Conservation (phyloP, 1,140 invertebrate species). For the Epicauta chinensis region DNA sequence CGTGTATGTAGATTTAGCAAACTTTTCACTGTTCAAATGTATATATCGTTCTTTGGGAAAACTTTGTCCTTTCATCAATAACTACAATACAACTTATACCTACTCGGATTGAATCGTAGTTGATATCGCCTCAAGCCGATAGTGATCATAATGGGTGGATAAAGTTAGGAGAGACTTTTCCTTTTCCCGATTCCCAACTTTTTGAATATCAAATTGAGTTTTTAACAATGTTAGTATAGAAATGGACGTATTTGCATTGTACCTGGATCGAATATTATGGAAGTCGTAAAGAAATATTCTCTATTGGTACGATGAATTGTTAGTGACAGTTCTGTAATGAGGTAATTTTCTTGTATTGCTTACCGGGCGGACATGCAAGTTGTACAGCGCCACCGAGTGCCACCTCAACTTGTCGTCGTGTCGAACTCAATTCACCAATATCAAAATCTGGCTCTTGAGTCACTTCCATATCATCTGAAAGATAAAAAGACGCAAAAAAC, state of each 20-base stretch:
- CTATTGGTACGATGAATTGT: background rate
- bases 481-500: slow-evolving; percentile 6
- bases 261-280: too few relatives aligned
- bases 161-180: background rate
- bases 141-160: too few relatives aligned
- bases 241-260: too few relatives aligned
- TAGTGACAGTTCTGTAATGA: background rate
- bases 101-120: too few relatives aligned
- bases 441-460: slow-evolving; percentile 49
- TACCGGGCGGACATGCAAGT: slow-evolving; percentile 72
- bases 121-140: too few relatives aligned
- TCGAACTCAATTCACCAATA: slow-evolving; percentile 40
- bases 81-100: too few relatives aligned
- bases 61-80: too few relatives aligned
- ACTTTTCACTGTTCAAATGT: too few relatives aligned
- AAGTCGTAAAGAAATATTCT: too few relatives aligned
- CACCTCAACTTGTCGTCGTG: slow-evolving; percentile 65
- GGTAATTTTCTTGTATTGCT: slow-evolving; percentile 7
- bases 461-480: slow-evolving; percentile 55
- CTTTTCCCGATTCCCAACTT: background rate
- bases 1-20: too few relatives aligned
- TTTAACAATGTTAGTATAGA: background rate
- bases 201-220: background rate
- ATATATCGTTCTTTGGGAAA: too few relatives aligned
- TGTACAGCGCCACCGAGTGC: slow-evolving; percentile 77